These are phyloP conservation scores for Hydractinia echinata DNA, from an alignment of 30 jellyfish, hydroid and myxozoan species.

Conservation along the genomic window DNA sequence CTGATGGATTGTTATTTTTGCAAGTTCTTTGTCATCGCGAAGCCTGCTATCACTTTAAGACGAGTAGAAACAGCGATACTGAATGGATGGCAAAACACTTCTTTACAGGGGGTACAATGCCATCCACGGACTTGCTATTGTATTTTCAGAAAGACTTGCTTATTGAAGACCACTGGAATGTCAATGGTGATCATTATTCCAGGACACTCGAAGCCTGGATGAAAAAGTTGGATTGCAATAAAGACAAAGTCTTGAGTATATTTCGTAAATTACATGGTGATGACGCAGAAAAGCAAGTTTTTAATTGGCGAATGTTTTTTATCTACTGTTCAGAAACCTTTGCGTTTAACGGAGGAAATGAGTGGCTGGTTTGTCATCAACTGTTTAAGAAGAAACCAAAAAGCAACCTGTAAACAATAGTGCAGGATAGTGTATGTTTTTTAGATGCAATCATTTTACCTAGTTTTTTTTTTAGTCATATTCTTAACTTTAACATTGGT, in stretches of 20 bases:
- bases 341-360: slow-evolving; percentile 67
- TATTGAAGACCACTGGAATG: slow-evolving; percentile 65
- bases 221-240: slow-evolving; percentile 45
- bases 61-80: slow-evolving; percentile 44
- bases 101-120: slow-evolving; percentile 81
- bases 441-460: no score
- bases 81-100: slow-evolving; percentile 79
- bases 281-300: slow-evolving; percentile 57
- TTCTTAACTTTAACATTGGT: no score
- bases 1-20: slow-evolving; percentile 58
- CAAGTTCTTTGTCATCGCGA: slow-evolving; percentile 73
- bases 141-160: slow-evolving; percentile 66
- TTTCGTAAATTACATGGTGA: slow-evolving; percentile 50
- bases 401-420: no score
- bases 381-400: slow-evolving; percentile 43
- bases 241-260: slow-evolving; percentile 40
- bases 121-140: slow-evolving; percentile 65
- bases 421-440: no score
- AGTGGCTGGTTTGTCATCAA: slow-evolving; percentile 83
- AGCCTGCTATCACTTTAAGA: slow-evolving; percentile 54
- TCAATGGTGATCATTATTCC: slow-evolving; percentile 70
- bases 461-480: no score
- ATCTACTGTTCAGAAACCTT: slow-evolving; percentile 67
- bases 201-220: slow-evolving; percentile 81
- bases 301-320: slow-evolving; percentile 74